These are phyloP conservation scores for Spatulosminthurus flaviceps DNA, from an alignment of 2,888 invertebrate species.

Conservation along the genomic window DNA sequence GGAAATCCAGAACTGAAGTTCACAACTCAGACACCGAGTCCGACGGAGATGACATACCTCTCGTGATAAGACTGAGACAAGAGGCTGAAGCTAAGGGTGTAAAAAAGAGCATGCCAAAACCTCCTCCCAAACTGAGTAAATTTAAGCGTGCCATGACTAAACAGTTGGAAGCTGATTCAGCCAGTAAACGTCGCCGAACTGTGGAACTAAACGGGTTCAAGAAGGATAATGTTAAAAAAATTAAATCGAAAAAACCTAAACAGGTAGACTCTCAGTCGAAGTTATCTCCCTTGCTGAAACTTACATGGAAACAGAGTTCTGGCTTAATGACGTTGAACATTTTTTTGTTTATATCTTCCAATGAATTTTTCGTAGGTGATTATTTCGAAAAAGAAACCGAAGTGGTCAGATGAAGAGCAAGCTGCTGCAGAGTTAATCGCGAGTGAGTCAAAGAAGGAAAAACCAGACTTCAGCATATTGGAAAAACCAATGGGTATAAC, in stretches of 20 bases:
- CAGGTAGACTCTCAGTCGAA: too few species aligned
- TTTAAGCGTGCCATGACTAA: background rate
- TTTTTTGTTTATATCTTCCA: background rate
- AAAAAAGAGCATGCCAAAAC: background rate
- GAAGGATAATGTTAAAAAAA: too few species aligned
- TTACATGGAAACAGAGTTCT: too few species aligned
- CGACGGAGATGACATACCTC: constrained; percentile 18
- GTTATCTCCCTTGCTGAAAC: too few species aligned
- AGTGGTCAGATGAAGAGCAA: background rate
- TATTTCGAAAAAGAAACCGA: background rate
- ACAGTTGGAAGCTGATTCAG: background rate
- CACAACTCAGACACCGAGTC: background rate
- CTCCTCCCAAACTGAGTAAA: background rate
- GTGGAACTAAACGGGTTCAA: too few species aligned
- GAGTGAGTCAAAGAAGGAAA: background rate
- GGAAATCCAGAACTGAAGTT: background rate
- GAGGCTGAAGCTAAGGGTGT: background rate
- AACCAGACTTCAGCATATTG: background rate
- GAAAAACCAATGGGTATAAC: background rate
- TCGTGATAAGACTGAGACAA: background rate
- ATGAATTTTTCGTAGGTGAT: background rate
- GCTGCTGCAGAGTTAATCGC: background rate
- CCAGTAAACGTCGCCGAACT: background rate
- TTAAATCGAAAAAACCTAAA: too few species aligned
- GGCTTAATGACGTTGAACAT: background rate